Conservation (phyloP, 2,797 vertebrate genomes). For the Hapalemur alaotrensis region DNA sequence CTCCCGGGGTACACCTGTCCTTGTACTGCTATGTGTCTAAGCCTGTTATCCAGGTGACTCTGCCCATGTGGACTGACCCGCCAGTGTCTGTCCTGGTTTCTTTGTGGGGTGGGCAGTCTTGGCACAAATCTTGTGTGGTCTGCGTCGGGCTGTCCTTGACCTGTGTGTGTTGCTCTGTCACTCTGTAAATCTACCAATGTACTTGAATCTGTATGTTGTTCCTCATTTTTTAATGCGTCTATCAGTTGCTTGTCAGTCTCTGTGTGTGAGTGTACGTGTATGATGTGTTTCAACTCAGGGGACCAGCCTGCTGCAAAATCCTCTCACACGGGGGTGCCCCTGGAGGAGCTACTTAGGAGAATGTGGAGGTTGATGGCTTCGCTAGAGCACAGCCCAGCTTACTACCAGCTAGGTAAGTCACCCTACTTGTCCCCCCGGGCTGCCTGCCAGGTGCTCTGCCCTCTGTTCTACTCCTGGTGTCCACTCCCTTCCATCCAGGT, state of each 20-base stretch:
- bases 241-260: background rate
- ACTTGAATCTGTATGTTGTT: background rate
- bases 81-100: background rate
- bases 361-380: background rate
- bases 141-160: background rate
- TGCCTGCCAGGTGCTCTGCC: background rate
- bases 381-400: background rate
- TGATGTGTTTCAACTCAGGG: slow-evolving; percentile 17
- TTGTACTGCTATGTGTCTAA: background rate
- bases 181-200: background rate
- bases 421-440: background rate
- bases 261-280: background rate
- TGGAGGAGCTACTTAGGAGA: background rate
- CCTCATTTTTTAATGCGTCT: background rate
- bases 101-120: background rate
- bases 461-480: background rate
- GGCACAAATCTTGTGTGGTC: background rate
- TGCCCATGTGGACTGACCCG: background rate
- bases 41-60: background rate
- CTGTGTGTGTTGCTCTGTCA: background rate
- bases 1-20: background rate
- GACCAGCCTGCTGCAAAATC: background rate
- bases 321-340: background rate
- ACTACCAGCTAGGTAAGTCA: background rate
- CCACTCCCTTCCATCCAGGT: background rate